These are phyloP conservation scores for Sclerodermus sp. DNA, from an alignment of 2,888 invertebrate genomes.

Conservation along the genomic window DNA sequence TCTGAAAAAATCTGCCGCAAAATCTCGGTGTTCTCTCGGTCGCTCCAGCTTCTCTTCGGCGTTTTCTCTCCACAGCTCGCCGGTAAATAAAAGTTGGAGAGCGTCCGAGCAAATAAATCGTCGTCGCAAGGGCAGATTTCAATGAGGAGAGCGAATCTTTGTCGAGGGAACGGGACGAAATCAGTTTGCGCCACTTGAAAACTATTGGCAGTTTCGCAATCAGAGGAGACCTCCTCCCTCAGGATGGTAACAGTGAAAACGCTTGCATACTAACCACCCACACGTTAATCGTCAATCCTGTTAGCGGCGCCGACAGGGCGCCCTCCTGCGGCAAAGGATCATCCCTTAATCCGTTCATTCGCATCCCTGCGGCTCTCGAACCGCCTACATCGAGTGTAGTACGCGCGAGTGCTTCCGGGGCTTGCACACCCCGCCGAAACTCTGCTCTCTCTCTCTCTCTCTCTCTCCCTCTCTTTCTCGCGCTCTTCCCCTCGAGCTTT, in stretches of 20 bases:
- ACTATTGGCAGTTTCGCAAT: slow-evolving; percentile 25
- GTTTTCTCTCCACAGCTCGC: too few relatives aligned
- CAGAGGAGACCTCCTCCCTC: slow-evolving; percentile 21
- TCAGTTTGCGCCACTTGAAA: slow-evolving; percentile 3
- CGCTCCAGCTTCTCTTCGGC: too few relatives aligned
- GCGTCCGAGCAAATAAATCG: too few relatives aligned
- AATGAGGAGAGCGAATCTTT: not conserved
- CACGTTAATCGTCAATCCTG: slow-evolving; percentile 46
- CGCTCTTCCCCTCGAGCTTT: slow-evolving; percentile 1
- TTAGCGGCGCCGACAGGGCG: slow-evolving; percentile 50
- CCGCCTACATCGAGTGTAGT: slow-evolving; percentile 28
- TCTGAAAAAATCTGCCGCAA: too few relatives aligned
- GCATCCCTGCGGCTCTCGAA: slow-evolving; percentile 48
- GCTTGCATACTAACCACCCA: slow-evolving; percentile 30
- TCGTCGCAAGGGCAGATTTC: too few relatives aligned
- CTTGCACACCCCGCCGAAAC: slow-evolving; percentile 39
- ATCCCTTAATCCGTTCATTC: slow-evolving; percentile 58
- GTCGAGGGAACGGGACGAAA: not conserved
- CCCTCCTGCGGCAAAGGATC: slow-evolving; percentile 50
- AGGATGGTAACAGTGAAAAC: slow-evolving; percentile 8
- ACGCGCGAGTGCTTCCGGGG: slow-evolving; percentile 45
- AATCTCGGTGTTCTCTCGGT: too few relatives aligned
- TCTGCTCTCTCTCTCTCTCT: slow-evolving; percentile 7
- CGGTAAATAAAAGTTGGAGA: too few relatives aligned
- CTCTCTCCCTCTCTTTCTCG: slow-evolving; percentile 4